A percentile compares a stretch with the other conserved stretches of the same genome.
These are phyloP conservation scores for Dascillus cervinus DNA, from an alignment of 2,888 invertebrate genomes.

Conservation along the genomic window DNA sequence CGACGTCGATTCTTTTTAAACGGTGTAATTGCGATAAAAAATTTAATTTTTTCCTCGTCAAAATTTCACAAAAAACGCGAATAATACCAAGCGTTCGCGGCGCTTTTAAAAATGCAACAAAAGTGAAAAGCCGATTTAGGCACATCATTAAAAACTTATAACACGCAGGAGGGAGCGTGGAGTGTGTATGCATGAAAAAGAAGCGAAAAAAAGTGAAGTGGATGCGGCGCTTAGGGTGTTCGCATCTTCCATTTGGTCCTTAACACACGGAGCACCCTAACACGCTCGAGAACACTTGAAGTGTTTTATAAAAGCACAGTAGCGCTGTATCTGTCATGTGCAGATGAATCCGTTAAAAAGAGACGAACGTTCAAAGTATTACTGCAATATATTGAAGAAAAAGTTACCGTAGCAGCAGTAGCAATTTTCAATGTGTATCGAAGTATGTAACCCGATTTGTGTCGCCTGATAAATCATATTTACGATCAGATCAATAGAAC, in stretches of 20 bases:
- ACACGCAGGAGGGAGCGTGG: neutral
- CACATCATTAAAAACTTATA: neutral
- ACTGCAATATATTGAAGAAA: too few relatives aligned
- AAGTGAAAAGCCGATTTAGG: too few relatives aligned
- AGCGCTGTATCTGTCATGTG: slow-evolving; percentile 8
- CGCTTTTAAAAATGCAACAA: too few relatives aligned
- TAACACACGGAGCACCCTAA: neutral
- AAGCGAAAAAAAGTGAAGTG: neutral
- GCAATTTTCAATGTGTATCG: slow-evolving; percentile 30
- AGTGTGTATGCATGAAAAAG: neutral
- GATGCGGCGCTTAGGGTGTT: neutral
- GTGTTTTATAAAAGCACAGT: slow-evolving; percentile 2
- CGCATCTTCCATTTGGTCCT: neutral
- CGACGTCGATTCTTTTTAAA: too few relatives aligned
- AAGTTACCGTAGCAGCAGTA: slow-evolving; percentile 18
- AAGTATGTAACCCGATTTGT: slow-evolving; percentile 32
- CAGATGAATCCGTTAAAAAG: slow-evolving; percentile 4
- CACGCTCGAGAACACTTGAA: slow-evolving; percentile 1
- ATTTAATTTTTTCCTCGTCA: too few relatives aligned
- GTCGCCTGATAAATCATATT: slow-evolving; percentile 34
- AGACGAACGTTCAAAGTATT: neutral
- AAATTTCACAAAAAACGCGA: too few relatives aligned
- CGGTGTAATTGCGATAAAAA: too few relatives aligned
- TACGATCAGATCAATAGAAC: slow-evolving; percentile 18
- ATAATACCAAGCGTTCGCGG: too few relatives aligned